A percentile compares a stretch with the other conserved stretches of the same genome.
Evolutionary conservation across 2,113 vertebrate species (phyloP).

Genomic region (Taurulus bubalis): DNA sequence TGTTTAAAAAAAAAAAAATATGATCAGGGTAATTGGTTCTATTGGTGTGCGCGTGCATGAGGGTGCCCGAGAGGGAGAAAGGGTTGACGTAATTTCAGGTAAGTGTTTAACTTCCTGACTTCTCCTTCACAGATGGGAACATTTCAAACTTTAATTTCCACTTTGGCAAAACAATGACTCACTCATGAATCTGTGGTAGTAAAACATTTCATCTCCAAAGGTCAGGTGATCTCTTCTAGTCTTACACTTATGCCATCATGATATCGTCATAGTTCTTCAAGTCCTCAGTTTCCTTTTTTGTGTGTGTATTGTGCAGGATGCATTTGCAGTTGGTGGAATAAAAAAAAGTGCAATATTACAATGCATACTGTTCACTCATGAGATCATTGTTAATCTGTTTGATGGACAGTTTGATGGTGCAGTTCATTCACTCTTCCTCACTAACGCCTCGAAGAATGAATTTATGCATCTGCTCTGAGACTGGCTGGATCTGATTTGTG

Average conservation of each 20-base stretch:
- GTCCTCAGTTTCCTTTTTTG: neutral
- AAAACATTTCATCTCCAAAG: constrained; percentile 17
- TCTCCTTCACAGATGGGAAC: neutral
- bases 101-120: constrained; percentile 23
- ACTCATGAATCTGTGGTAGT: constrained; percentile 42
- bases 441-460: constrained; percentile 1
- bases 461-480: neutral
- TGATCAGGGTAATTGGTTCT: neutral
- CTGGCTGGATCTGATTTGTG: constrained; percentile 34
- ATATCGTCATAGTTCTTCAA: neutral
- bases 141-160: neutral
- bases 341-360: too few relatives aligned
- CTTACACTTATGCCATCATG: constrained; percentile 19
- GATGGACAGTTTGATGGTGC: constrained; percentile 37
- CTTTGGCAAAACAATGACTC: neutral
- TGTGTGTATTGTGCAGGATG: neutral
- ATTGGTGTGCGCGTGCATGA: neutral
- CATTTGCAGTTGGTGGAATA: neutral
- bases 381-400: constrained; percentile 9
- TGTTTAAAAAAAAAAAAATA: too few relatives aligned
- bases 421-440: constrained; percentile 22
- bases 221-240: neutral
- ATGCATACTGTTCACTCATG: neutral
- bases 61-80: neutral
- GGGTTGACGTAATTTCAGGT: neutral